Evolutionary conservation across 2,113 vertebrate genomes (phyloP), one percentile per base, ranked within the genome.

Genomic region (Phaethornis superciliosus): DNA sequence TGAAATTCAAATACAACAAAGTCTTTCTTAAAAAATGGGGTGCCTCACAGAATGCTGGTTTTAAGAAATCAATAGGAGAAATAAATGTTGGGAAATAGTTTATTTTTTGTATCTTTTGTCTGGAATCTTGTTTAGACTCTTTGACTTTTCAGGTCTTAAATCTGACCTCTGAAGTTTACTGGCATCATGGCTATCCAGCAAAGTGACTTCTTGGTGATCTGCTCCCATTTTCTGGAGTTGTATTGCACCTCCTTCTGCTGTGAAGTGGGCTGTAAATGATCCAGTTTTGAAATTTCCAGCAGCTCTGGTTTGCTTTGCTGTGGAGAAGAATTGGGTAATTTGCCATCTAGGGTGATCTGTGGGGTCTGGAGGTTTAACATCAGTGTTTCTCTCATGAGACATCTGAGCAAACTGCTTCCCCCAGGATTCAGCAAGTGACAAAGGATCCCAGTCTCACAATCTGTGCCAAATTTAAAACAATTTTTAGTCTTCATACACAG

Each of bases 401-500:
- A 7, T 4, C 12, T 17, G 22, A 21, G 2, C 3, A 33, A 32
- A 11, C 24, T 5, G 4, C 49, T 33, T 52, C 56, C 59, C 23
- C 20, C 30, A 2, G 27, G 9, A 7, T 44, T 70, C 21, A 64
- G 37, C 37, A 32, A 40, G n/a, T 14, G 22, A 10, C 52, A 40
- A 17, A 4, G 2, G 22, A 23, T 30, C 60, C 8, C n/a, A 14
- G 30, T 3, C 5, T 17, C n/a, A 26, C 40, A 18, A 9, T 2
- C 47, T 33, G 4, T 15, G n/a, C 76, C 15, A n/a, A n/a, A 19
- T 18, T 35, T 11, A 0, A 21, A 13, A 22, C 3, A 13, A 5
- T 22, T 58, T 32, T 2, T 40, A 59, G 27, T 7, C 33, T 32
- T 33, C 1, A 2, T 1, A 3, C 19, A 2, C 1, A 0, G 32